These are phyloP conservation scores for Spea hammondii DNA, from an alignment of 2,797 vertebrate genomes.

Conservation along the genomic window DNA sequence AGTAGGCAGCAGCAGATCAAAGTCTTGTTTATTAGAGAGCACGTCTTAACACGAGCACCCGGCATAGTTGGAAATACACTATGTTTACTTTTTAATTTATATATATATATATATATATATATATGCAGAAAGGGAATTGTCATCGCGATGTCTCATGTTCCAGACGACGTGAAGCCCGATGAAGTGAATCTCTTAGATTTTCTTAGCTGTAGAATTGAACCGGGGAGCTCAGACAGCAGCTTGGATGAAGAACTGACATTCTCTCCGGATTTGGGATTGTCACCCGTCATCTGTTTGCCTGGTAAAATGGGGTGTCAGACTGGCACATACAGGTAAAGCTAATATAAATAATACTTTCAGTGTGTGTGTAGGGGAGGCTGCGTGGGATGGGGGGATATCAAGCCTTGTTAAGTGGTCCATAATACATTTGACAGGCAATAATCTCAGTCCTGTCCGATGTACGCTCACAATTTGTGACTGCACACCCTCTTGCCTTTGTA, in stretches of 20 bases:
- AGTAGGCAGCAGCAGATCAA: not conserved
- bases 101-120: too few relatives aligned
- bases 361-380: not conserved
- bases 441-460: too few relatives aligned
- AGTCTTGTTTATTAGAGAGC: not conserved
- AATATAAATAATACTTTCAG: not conserved
- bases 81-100: not conserved
- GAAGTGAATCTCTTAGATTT: not conserved
- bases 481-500: too few relatives aligned
- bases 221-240: slow-evolving; percentile 5
- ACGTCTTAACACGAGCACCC: not conserved
- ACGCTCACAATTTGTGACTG: too few relatives aligned
- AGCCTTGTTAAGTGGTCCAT: too few relatives aligned
- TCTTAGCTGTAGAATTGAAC: not conserved
- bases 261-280: slow-evolving; percentile 48
- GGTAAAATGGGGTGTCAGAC: slow-evolving; percentile 53
- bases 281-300: slow-evolving; percentile 59
- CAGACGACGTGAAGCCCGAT: not conserved
- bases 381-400: too few relatives aligned
- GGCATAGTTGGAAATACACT: not conserved
- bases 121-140: not conserved
- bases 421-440: too few relatives aligned
- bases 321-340: slow-evolving; percentile 57
- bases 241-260: slow-evolving; percentile 30
- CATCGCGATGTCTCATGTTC: not conserved